Conservation (phyloP, 2,888 invertebrate species). For the Leptura quadrifasciata region DNA sequence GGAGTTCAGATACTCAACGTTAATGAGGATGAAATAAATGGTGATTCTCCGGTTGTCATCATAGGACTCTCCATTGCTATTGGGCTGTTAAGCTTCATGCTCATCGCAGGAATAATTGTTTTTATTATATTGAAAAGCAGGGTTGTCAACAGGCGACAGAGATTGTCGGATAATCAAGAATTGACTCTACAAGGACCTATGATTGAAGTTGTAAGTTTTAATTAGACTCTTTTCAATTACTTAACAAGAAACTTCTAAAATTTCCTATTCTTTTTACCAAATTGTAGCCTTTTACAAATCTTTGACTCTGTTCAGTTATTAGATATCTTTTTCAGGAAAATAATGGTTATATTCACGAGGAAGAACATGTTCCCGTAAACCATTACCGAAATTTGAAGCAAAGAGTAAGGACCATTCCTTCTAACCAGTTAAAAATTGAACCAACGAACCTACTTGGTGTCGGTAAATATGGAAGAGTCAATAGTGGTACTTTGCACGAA, state of each 20-base stretch:
- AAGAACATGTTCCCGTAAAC: conserved; percentile 78
- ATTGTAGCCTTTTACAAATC: no score
- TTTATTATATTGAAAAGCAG: conserved; percentile 79
- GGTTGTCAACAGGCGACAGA: conserved; percentile 72
- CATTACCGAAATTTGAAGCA: conserved; percentile 85
- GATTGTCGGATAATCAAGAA: conserved; percentile 79
- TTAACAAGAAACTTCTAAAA: background rate
- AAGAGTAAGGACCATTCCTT: conserved; percentile 84
- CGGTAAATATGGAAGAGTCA: conserved; percentile 87
- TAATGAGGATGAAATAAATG: conserved; percentile 69
- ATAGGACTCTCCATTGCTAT: conserved; percentile 79
- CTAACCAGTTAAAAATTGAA: conserved; percentile 83
- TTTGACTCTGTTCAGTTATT: no score
- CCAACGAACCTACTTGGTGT: conserved; percentile 80
- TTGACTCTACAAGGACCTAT: conserved; percentile 87
- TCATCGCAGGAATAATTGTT: conserved; percentile 79
- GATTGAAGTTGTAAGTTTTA: conserved; percentile 79
- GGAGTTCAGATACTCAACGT: conserved; percentile 76
- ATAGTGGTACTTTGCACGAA: conserved; percentile 82
- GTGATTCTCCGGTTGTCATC: conserved; percentile 72
- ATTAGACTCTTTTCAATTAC: background rate
- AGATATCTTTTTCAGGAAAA: conserved; percentile 77
- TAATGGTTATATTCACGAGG: conserved; percentile 85
- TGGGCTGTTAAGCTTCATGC: conserved; percentile 80
- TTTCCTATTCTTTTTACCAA: no score